These are phyloP conservation scores for Argentina silus DNA, from an alignment of 2,797 vertebrate genomes.

Conservation along the genomic window DNA sequence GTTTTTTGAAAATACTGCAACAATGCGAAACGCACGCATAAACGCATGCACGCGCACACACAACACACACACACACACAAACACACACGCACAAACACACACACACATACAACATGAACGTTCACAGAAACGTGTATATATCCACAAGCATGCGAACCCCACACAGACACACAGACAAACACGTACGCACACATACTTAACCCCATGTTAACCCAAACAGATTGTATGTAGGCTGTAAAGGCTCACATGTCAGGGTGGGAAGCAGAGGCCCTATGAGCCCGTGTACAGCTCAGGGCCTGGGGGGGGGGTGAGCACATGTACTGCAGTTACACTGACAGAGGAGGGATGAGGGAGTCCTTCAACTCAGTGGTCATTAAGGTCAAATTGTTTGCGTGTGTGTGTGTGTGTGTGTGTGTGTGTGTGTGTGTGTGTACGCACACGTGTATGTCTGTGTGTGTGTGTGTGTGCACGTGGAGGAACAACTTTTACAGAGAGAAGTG, in stretches of 20 bases:
- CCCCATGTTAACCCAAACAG: not conserved
- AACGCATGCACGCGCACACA: too few species aligned
- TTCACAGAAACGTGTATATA: not conserved
- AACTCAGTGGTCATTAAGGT: too few species aligned
- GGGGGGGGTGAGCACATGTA: too few species aligned
- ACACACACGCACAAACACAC: not conserved
- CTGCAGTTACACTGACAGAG: too few species aligned
- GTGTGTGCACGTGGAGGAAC: constrained; percentile 6
- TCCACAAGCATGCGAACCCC: constrained; percentile 1
- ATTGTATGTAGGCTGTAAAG: constrained; percentile 9
- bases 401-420: constrained; percentile 6
- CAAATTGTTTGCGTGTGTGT: too few species aligned
- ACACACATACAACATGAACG: constrained; percentile 30
- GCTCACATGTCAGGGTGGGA: not conserved
- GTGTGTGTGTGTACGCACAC: too few species aligned
- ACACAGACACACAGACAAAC: constrained; percentile 9
- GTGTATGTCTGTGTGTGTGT: too few species aligned
- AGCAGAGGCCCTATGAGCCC: not conserved
- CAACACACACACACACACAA: not conserved
- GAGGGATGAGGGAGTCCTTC: too few species aligned
- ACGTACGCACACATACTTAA: not conserved
- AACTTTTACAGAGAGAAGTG: not conserved
- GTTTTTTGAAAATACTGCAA: constrained; percentile 38
- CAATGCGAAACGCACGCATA: not conserved
- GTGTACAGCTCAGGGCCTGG: too few species aligned